Base-by-base conservation (phyloP, 2,888 invertebrate species). In the Operophtera brumata region DNA sequence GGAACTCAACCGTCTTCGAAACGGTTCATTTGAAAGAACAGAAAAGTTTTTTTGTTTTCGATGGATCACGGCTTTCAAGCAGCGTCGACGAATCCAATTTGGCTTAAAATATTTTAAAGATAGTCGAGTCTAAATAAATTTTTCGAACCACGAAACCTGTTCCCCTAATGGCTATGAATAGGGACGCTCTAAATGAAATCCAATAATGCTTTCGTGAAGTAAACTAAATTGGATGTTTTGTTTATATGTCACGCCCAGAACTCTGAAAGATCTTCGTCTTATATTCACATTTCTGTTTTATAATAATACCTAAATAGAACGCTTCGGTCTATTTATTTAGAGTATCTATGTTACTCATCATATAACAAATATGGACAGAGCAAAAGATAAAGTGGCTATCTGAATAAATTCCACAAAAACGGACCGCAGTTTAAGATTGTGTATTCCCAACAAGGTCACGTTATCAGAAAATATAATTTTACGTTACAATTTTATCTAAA, bases 141-240 rank as follows among this genome's bases (percentile, higher is more conserved):
- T 59, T 66, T 67, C 64, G 62, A 64, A 70, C 59, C 62, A 58
- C 49, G 55, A 63, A 66, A 76, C 66, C 67, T 70, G 68, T 74
- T 69, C 66, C 70, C 70, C 67, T 68, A 64, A 69, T 66, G 48
- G 57, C 69, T 77, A 73, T 71, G 71, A 73, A 71, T 74, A 74
- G 73, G 62, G 54, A 54, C 47, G 59, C 71, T 72, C 70, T 60
- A 37, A 61, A 39, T 54, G 52, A 66, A 70, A 70, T 69, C 66
- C 62, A 9, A 46, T 55, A 69, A 60, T 65, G 61, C 66, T 51
- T 65, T 65, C 56, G 49, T 57, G 42, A 34, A 55, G 52, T 53
- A 53, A 63, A 52, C 47, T 57, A 47, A 59, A 60, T 56, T 26
- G 30, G 28, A 42, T 50, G 50, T 57, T 58, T 57, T 46, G 44